A percentile compares a stretch with the other conserved stretches of the same genome.
Evolutionary conservation across 2,888 invertebrate species (phyloP).

Genomic region (Eurois occulta): DNA sequence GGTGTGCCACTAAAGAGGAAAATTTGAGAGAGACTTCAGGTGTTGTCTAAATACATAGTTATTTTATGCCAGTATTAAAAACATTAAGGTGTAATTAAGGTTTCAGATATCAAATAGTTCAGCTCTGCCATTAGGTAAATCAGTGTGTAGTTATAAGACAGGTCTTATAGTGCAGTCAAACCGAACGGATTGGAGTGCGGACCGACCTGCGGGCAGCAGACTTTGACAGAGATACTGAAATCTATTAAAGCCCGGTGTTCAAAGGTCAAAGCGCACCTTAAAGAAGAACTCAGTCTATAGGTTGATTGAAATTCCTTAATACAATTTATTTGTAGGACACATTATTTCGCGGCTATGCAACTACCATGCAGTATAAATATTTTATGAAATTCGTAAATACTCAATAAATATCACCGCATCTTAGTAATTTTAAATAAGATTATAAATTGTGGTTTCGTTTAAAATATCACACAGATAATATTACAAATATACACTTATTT

Average conservation of each 20-base stretch:
- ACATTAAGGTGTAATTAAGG: background rate
- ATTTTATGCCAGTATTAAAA: background rate
- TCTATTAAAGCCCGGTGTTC: background rate
- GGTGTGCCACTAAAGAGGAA: too few species aligned
- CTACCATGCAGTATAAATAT: background rate
- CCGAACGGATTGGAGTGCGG: background rate
- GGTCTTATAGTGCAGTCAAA: background rate
- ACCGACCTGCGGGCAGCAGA: background rate
- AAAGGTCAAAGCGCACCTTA: background rate
- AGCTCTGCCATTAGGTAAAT: background rate
- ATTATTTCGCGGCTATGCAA: background rate
- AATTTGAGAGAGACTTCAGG: background rate
- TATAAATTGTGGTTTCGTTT: constrained; percentile 24
- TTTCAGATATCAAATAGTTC: constrained; percentile 3
- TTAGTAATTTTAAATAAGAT: constrained; percentile 44
- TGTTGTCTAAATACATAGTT: background rate
- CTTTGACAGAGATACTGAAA: background rate
- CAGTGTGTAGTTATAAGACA: background rate
- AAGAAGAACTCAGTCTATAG: background rate
- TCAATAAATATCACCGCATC: constrained; percentile 34
- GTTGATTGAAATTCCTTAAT: background rate
- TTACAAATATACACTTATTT: constrained; percentile 26
- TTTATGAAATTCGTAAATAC: constrained; percentile 19
- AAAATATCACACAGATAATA: constrained; percentile 30
- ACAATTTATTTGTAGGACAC: background rate